Conservation (phyloP, 30 jellyfish, hydroid and myxozoan species). For the Pseudorhiza aurosa region DNA sequence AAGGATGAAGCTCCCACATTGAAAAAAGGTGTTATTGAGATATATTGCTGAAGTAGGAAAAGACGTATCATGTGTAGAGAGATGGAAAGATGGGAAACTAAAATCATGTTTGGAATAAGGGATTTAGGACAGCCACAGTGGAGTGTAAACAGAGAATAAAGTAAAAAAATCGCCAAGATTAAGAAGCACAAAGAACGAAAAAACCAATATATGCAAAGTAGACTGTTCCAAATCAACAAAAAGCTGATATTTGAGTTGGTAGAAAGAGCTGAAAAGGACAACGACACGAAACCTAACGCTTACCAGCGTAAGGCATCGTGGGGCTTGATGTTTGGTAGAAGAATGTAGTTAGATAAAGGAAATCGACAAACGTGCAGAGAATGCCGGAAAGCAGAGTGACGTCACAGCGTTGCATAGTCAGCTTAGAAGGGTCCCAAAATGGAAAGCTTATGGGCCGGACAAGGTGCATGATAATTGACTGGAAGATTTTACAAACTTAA, state of each 20-base stretch:
- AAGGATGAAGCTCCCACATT: background rate
- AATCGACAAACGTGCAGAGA: background rate
- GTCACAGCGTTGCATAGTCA: constrained; percentile 3
- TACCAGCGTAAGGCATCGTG: constrained; percentile 19
- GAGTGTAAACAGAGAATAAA: constrained; percentile 36
- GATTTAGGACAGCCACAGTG: constrained; percentile 27
- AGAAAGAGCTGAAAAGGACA: background rate
- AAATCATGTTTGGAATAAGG: constrained; percentile 45
- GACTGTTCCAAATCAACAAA: constrained; percentile 48
- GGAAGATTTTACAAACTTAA: constrained; percentile 8
- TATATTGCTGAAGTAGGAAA: background rate
- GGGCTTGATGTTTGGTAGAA: constrained; percentile 16
- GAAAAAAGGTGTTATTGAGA: constrained; percentile 29
- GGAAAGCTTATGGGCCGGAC: constrained; percentile 52
- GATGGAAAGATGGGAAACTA: constrained; percentile 1
- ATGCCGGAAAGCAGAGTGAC: constrained; percentile 4
- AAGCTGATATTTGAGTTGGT: constrained; percentile 30
- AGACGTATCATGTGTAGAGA: constrained; percentile 4
- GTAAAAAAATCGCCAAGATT: constrained; percentile 32
- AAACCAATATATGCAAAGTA: constrained; percentile 14
- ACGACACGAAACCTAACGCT: constrained; percentile 38
- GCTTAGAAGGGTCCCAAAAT: constrained; percentile 20
- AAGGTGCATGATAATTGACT: constrained; percentile 24
- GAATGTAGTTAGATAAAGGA: constrained; percentile 18
- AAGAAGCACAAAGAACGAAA: constrained; percentile 34